Base-by-base conservation (phyloP, 2,888 invertebrate species). In the Dasysyrphus tricinctus region DNA sequence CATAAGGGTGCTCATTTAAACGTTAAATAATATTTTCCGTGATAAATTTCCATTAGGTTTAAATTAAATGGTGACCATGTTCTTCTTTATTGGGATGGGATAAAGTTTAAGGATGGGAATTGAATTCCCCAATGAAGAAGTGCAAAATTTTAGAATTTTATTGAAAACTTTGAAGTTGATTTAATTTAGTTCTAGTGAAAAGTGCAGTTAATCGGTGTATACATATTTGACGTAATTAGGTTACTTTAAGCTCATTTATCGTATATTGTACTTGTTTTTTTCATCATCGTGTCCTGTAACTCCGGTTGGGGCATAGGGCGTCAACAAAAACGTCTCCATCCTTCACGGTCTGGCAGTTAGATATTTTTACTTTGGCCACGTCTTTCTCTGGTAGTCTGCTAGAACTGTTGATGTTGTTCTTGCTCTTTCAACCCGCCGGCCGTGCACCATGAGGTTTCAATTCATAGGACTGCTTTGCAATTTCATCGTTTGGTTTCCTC, bases 11-110 rank as follows among this genome's bases (percentile, higher is more conserved):
- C 74, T 75, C 70, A 78, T 86, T 78, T 86, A 86, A 82, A 70
- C 86, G 86, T 77, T 82, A 86, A 86, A 78, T 82, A 82, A 86
- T 86, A 86, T 86, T 82, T 81, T 70, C 65, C 74, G 82, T 82
- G 82, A 82, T 86, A 82, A 82, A 74, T 82, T 82, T 78, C 82
- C 82, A 86, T 86, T 86, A 82, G 72, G 59, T 75, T n/a, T 70
- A 86, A 86, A 72, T 86, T 86, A 86, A 86, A 82, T 75, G 78
- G 69, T 24, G 42, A 78, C 69, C 78, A 82, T 74, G 82, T 78
- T 69, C 51, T 9, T 29, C 9, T 61, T 51, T 12, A n/a, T n/a
- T 19, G 34, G 16, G 16, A 29, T 19, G 34, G 16, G 16, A 29
- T n/a, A 54, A 67, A 54, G 29, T 29, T n/a, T 6, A 44, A 47